These are phyloP conservation scores for Leptatherina wallacei DNA, from an alignment of 2,797 vertebrate genomes.

Conservation along the genomic window DNA sequence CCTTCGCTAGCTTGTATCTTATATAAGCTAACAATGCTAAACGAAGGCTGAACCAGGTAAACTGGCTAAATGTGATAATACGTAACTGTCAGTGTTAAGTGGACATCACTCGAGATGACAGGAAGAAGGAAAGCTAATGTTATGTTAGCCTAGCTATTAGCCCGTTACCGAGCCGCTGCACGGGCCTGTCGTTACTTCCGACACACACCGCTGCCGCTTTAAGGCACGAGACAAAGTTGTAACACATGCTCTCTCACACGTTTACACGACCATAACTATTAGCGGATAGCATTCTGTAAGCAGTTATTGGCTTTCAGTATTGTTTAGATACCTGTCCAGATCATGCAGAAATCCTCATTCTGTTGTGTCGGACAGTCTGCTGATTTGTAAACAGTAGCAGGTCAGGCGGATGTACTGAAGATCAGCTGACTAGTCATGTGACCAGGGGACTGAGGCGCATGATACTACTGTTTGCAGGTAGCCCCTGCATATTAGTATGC, in stretches of 20 bases:
- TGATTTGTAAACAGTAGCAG: constrained; percentile 82
- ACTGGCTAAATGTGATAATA: background rate
- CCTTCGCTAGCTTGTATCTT: constrained; percentile 8
- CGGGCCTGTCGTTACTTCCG: constrained; percentile 65
- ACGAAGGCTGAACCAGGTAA: background rate
- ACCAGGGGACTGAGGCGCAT: constrained; percentile 23
- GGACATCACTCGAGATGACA: background rate
- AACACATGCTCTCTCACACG: background rate
- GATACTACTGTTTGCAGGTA: background rate
- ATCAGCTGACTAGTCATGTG: constrained; percentile 83
- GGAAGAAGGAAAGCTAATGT: constrained; percentile 11
- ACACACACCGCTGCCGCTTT: constrained; percentile 13
- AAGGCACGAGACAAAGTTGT: constrained; percentile 9
- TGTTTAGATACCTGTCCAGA: constrained; percentile 61
- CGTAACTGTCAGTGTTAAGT: background rate
- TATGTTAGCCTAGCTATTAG: constrained; percentile 49
- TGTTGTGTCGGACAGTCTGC: constrained; percentile 44
- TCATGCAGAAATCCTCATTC: constrained; percentile 76
- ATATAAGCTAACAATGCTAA: background rate
- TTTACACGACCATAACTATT: accelerated
- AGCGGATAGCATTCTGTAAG: background rate
- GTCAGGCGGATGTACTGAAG: constrained; percentile 77
- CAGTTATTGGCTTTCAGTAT: background rate
- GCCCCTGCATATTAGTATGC: background rate
- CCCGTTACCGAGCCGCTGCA: constrained; percentile 26